Conservation (phyloP, 2,888 invertebrate genomes). For the Eubasilissa splendida region DNA sequence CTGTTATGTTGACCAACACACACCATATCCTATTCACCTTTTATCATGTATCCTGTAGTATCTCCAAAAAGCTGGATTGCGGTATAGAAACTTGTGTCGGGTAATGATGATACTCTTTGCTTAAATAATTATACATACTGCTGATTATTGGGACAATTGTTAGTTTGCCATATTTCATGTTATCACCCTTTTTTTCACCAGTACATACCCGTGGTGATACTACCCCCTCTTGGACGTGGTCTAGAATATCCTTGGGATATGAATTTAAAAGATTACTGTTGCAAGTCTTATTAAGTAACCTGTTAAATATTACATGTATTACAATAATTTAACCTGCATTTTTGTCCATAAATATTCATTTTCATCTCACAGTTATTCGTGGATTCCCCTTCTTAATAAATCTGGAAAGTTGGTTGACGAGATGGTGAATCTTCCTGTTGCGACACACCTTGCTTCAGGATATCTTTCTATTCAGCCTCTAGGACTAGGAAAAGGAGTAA, state of each 20-base stretch:
- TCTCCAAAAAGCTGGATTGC: slow-evolving; percentile 83
- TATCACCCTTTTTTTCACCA: no score
- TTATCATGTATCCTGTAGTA: slow-evolving; percentile 95
- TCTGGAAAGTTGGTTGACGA: slow-evolving; percentile 87
- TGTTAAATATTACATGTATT: no score
- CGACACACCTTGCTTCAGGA: slow-evolving; percentile 89
- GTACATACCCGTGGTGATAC: no score
- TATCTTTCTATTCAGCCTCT: slow-evolving; percentile 92
- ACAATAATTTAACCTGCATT: no score
- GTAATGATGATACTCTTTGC: slow-evolving; percentile 59
- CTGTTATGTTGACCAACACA: slow-evolving; percentile 85
- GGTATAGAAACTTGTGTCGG: slow-evolving; percentile 90
- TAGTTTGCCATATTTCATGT: no score
- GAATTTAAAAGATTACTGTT: no score
- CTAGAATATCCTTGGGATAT: no score
- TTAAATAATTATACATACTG: no score
- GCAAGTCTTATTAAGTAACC: no score
- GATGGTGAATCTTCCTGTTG: slow-evolving; percentile 87
- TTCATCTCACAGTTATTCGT: slow-evolving; percentile 78
- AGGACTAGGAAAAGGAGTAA: slow-evolving; percentile 92
- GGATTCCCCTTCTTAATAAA: slow-evolving; percentile 90
- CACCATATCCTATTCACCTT: slow-evolving; percentile 97
- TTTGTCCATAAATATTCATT: background rate
- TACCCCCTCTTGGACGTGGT: no score
- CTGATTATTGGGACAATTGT: no score